These are phyloP conservation scores for Tragelaphus eurycerus DNA, from an alignment of 2,797 vertebrate genomes.

Conservation along the genomic window DNA sequence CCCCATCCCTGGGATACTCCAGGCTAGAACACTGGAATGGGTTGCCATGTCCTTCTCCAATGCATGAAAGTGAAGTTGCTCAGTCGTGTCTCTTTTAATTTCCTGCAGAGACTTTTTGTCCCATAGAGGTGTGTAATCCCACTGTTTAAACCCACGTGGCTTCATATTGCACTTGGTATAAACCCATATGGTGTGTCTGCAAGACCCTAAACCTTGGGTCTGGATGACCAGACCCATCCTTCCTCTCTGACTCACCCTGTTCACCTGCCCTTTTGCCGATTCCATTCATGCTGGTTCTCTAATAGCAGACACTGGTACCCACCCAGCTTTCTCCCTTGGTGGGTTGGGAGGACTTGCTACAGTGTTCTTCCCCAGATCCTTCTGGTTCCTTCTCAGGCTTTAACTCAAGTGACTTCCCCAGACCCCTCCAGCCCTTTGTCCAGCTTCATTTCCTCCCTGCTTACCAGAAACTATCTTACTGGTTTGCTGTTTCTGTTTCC, in stretches of 20 bases:
- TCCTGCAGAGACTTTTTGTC: not conserved
- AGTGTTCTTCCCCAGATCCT: not conserved
- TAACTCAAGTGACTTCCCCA: not conserved
- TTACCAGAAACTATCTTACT: not conserved
- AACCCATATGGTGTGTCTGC: not conserved
- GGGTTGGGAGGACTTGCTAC: not conserved
- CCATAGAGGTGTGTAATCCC: too few relatives aligned
- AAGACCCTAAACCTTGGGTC: not conserved
- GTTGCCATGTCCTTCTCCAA: too few relatives aligned
- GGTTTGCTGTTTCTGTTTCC: not conserved
- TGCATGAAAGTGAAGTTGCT: too few relatives aligned
- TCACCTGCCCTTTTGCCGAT: fast-evolving
- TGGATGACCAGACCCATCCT: not conserved
- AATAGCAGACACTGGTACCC: not conserved
- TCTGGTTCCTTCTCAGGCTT: not conserved
- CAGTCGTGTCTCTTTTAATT: not conserved
- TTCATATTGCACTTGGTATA: not conserved
- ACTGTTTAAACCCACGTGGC: not conserved
- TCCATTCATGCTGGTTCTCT: fast-evolving
- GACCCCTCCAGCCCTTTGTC: not conserved
- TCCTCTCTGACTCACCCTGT: fast-evolving
- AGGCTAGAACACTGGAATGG: too few relatives aligned
- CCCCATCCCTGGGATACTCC: too few relatives aligned
- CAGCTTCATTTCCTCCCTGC: not conserved
- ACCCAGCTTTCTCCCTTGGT: not conserved